Evolutionary conservation across 1,140 invertebrate genomes (phyloP), one percentile per base, ranked within the genome.

Genomic region (Leptoteleia sp.): DNA sequence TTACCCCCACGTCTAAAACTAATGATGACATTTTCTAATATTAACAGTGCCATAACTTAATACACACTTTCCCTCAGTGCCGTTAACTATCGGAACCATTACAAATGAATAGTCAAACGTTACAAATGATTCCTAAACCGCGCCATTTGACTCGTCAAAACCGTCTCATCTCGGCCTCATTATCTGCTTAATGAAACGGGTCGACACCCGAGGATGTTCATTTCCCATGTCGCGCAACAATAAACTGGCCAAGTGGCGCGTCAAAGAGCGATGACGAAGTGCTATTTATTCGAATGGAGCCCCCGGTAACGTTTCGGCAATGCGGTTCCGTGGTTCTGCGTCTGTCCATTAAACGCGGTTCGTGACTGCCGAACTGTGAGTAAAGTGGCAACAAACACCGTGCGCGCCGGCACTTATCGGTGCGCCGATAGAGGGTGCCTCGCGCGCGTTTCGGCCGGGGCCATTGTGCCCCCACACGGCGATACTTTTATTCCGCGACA

Each of bases 311-410:
- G n/a, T n/a, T 64, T 64, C 47, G 67, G 67, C 62, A 72, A 67
- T 61, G 67, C 55, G 29, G 48, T 62, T 59, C n/a, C 42, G 45
- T 27, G 59, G 42, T 67, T 22, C n/a, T n/a, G n/a, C 12, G 37
- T 31, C 70, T 77, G 79, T 77, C 75, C 75, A 81, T 81, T 81
- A 78, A 78, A 78, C 55, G 65, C 47, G 65, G 64, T n/a, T 40
- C 50, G 59, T 77, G 64, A 37, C 71, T 76, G 59, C 67, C 65
- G 75, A 78, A 81, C 70, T 76, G 79, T 71, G 50, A 78, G 79
- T 81, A 81, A 81, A 78, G 62, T 81, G 79, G 79, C 75, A 81
- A 78, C 79, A 81, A 81, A 81, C 73, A 71, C n/a, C n/a, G 64
- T 25, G 40, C 61, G 37, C 61, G 37, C 70, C n/a, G n/a, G 37